These are phyloP conservation scores for Colinus virginianus DNA, from an alignment of 2,113 vertebrate species.

Conservation along the genomic window DNA sequence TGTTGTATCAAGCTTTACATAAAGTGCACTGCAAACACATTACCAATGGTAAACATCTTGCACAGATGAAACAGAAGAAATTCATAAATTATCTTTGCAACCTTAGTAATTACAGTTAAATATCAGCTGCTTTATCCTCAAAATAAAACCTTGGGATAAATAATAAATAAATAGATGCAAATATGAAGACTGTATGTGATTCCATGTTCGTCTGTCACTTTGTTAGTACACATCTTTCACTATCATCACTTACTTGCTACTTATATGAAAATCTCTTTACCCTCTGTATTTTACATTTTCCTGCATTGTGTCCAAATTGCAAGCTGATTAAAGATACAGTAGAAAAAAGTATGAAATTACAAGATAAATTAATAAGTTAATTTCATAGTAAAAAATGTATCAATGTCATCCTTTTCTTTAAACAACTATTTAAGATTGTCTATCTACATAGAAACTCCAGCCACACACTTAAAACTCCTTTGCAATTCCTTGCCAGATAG, in stretches of 20 bases:
- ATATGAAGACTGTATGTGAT: background rate
- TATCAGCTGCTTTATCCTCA: background rate
- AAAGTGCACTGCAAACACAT: background rate
- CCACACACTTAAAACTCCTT: background rate
- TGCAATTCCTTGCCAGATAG: background rate
- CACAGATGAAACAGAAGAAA: background rate
- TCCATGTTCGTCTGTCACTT: background rate
- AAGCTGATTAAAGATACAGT: background rate
- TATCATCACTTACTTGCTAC: rapidly evolving
- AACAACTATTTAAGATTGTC: background rate
- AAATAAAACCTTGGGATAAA: background rate
- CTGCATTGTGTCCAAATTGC: background rate
- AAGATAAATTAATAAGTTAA: background rate
- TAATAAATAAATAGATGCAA: background rate
- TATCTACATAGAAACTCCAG: background rate
- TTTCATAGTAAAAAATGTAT: background rate
- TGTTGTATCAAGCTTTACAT: background rate
- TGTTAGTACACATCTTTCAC: background rate
- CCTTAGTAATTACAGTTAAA: background rate
- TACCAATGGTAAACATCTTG: background rate
- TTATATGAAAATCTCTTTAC: background rate
- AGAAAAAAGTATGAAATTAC: background rate
- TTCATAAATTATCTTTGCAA: background rate
- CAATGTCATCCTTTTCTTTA: background rate
- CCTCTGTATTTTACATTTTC: background rate